Evolutionary conservation across 2,888 invertebrate genomes (phyloP).

Genomic region (Tipula lateralis): DNA sequence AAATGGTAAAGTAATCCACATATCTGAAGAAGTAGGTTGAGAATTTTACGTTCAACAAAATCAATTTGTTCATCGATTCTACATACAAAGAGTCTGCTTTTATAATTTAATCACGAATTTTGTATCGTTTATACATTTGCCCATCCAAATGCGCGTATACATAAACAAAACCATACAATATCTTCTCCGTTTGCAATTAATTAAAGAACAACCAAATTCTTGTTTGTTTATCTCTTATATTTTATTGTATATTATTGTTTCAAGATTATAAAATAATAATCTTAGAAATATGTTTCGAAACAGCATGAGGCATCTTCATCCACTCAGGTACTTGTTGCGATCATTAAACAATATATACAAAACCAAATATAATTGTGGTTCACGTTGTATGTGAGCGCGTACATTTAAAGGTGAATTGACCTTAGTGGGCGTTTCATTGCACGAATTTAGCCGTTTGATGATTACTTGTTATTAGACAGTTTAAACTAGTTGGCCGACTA

Average conservation of each 20-base stretch:
- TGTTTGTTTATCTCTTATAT: background rate
- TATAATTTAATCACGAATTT: background rate
- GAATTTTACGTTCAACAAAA: background rate
- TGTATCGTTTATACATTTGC: background rate
- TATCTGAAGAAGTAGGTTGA: background rate
- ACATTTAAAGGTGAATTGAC: background rate
- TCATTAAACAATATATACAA: background rate
- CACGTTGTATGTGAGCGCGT: background rate
- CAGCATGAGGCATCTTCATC: conserved; percentile 11
- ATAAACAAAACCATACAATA: background rate
- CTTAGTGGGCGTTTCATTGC: background rate
- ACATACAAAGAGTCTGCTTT: background rate
- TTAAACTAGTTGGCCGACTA: no score
- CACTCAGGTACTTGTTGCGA: background rate
- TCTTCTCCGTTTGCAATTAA: background rate
- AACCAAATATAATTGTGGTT: background rate
- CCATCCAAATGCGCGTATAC: background rate
- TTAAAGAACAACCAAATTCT: background rate
- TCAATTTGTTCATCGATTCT: background rate
- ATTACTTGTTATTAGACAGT: background rate
- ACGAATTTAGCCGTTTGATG: background rate
- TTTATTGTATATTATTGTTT: background rate
- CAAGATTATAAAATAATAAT: background rate
- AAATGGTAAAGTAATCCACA: no score
- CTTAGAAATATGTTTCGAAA: background rate